Evolutionary conservation across 2,888 invertebrate species (phyloP).

Genomic region (Agapetus fuscipes): DNA sequence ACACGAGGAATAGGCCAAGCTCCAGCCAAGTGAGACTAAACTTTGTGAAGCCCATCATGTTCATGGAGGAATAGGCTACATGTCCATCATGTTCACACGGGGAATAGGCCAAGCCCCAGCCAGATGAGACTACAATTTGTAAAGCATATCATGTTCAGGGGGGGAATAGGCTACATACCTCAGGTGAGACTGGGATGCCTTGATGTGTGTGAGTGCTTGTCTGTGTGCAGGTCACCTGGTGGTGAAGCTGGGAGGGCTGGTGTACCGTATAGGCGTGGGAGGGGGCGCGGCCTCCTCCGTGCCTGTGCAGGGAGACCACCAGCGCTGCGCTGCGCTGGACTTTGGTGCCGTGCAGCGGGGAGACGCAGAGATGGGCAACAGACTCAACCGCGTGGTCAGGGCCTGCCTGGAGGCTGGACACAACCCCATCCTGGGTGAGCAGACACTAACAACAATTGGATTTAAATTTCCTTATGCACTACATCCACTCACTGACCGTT

Average conservation of each 20-base stretch:
- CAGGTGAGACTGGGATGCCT: no score
- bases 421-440: slow-evolving; percentile 69
- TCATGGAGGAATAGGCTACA: slow-evolving; percentile 89
- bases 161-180: not conserved
- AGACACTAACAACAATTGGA: not conserved
- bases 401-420: slow-evolving; percentile 76
- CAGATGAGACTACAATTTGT: no score
- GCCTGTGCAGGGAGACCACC: slow-evolving; percentile 70
- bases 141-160: not conserved
- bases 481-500: not conserved
- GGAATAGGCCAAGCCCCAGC: slow-evolving; percentile 62
- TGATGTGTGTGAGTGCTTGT: no score
- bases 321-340: slow-evolving; percentile 76
- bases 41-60: slow-evolving; percentile 98
- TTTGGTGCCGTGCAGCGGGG: slow-evolving; percentile 96
- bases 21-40: slow-evolving; percentile 64
- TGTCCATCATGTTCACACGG: slow-evolving; percentile 77
- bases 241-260: slow-evolving; percentile 94
- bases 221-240: slow-evolving; percentile 88
- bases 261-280: slow-evolving; percentile 95
- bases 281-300: slow-evolving; percentile 98
- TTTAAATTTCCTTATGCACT: not conserved
- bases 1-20: no score
- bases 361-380: slow-evolving; percentile 99
- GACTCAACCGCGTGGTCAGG: slow-evolving; percentile 86